Evolutionary conservation across 1,140 invertebrate species (phyloP).

Genomic region (Trialeurodes vaporariorum): DNA sequence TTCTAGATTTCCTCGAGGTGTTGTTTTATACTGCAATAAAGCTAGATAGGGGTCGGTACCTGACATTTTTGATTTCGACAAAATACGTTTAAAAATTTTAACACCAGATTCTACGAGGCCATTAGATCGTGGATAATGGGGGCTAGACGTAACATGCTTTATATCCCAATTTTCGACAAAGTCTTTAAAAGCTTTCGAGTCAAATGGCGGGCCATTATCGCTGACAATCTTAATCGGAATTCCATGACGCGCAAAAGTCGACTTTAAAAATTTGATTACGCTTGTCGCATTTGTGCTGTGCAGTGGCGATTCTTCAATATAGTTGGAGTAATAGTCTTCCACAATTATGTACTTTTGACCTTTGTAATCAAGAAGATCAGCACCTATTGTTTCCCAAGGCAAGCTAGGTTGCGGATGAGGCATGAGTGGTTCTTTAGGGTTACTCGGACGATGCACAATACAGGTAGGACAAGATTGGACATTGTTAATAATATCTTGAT

Average conservation of each 20-base stretch:
- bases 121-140: slow-evolving; percentile 15
- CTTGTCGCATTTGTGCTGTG: background rate
- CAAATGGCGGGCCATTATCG: slow-evolving; percentile 26
- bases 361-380: slow-evolving; percentile 18
- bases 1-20: background rate
- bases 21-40: slow-evolving; percentile 13
- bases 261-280: slow-evolving; percentile 20
- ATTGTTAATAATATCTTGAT: slow-evolving; percentile 34
- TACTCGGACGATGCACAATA: slow-evolving; percentile 23
- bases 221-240: slow-evolving; percentile 26
- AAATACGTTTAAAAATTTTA: slow-evolving; percentile 12
- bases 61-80: slow-evolving; percentile 7
- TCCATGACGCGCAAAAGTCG: slow-evolving; percentile 28
- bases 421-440: slow-evolving; percentile 31
- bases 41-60: slow-evolving; percentile 8
- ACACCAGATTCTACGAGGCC: slow-evolving; percentile 17
- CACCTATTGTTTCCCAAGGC: slow-evolving; percentile 17
- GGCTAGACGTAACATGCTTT: slow-evolving; percentile 7
- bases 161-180: slow-evolving; percentile 16
- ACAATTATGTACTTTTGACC: slow-evolving; percentile 15
- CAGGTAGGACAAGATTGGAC: slow-evolving; percentile 34
- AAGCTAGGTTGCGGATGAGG: slow-evolving; percentile 12
- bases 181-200: slow-evolving; percentile 12
- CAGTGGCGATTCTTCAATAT: slow-evolving; percentile 13
- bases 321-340: slow-evolving; percentile 21